Base-by-base conservation (phyloP, 2,113 vertebrate species). In the Nyctibius bracteatus region DNA sequence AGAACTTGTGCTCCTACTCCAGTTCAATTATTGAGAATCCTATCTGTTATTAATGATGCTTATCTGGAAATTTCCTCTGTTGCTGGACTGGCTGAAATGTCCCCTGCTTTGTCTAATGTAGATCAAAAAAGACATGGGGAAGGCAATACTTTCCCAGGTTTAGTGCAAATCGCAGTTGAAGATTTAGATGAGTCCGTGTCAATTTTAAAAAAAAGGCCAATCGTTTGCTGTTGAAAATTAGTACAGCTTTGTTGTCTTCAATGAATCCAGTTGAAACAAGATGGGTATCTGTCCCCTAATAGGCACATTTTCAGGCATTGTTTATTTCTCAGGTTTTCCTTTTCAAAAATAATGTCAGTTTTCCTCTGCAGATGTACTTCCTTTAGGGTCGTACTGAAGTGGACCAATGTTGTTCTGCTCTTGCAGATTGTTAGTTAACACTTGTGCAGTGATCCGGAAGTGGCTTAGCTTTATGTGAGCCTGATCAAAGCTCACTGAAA, bases 301-400 rank as follows among this genome's bases (percentile, higher is more conserved):
- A 89, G 52, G 41, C n/a, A 86, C 14, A 23, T 79, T 61, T 93
- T 65, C 57, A 78, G 66, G 10, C 58, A 74, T 62, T 74, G 22
- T 89, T 92, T 79, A 37, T 81, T 91, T 85, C 73, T 95, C 47
- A 58, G 49, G 30, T 80, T 94, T 94, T 93, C 28, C 35, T 95
- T 93, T 84, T 78, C 17, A 83, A 27, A 95, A 68, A 9, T 54
- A 25, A 22, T 44, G 33, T 71, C 68, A 85, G 25, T 88, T 93
- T 86, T 84, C 18, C 30, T 94, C 41, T 87, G 70, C 2, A 27
- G 25, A 5, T 20, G 14, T 73, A 67, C n/a, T 72, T 33, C 18
- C 49, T 81, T 73, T 33, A 59, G 19, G 15, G 43, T 85, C 8
- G 2, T 78, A 27, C 27, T 82, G 30, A 70, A 23, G 9, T 52